phyloP scores from a whole-genome alignment of 2,888 invertebrate species.

The Caenorhabditis imperialis region DNA sequence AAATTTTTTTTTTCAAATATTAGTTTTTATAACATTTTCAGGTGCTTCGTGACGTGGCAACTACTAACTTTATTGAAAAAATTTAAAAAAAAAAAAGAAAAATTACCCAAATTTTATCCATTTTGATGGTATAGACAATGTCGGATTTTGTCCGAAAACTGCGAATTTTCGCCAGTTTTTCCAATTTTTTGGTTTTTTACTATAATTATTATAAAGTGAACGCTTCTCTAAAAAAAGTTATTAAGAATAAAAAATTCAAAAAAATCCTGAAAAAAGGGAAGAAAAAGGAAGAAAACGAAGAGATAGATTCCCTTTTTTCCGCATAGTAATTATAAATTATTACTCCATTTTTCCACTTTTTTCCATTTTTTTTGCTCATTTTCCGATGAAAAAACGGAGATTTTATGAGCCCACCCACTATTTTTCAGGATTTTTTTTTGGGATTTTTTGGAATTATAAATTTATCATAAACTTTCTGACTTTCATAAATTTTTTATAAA shows the following conservation, averaged over 20 bases:
- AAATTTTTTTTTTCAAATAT: too few relatives aligned
- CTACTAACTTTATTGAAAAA: too few relatives aligned
- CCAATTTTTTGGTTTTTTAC: too few relatives aligned
- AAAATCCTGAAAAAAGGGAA: constrained; percentile 9
- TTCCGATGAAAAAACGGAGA: too few relatives aligned
- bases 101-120: constrained; percentile 37
- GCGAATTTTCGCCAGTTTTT: constrained; percentile 9
- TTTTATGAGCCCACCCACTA: too few relatives aligned
- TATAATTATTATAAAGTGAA: too few relatives aligned
- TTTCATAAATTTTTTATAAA: constrained; percentile 3
- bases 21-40: too few relatives aligned
- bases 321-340: constrained; percentile 48
- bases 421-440: too few relatives aligned
- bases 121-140: constrained; percentile 32
- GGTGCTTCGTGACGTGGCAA: too few relatives aligned
- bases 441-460: too few relatives aligned
- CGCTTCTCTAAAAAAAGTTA: constrained; percentile 17
- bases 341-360: neutral
- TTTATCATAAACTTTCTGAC: too few relatives aligned
- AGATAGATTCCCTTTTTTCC: constrained; percentile 1
- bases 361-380: neutral
- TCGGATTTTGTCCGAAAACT: constrained; percentile 19
- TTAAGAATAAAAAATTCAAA: constrained; percentile 15
- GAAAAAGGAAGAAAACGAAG: neutral
- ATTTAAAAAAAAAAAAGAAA: neutral